Percentiles rank a stretch among this genome's conserved stretches.
Evolutionary conservation across 2,113 vertebrate genomes (phyloP).

Genomic region (Cyphomyrus discorhynchus): DNA sequence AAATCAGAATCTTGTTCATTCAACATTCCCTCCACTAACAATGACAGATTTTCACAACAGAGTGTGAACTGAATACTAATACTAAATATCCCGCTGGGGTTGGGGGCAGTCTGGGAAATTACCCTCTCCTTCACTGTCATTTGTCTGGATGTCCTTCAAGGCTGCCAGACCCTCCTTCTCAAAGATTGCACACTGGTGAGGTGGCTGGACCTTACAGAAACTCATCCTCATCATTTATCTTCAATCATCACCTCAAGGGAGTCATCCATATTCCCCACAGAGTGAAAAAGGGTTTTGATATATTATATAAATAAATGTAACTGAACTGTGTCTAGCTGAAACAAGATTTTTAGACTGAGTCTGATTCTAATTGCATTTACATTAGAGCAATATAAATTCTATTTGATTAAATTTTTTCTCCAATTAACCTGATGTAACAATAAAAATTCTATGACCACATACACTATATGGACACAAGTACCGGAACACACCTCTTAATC

Average conservation of each 20-base stretch:
- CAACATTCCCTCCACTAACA: background rate
- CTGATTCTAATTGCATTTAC: background rate
- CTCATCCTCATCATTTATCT: background rate
- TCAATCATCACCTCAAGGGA: background rate
- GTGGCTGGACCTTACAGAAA: background rate
- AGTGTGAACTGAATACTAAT: background rate
- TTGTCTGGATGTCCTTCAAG: background rate
- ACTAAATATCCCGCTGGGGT: background rate
- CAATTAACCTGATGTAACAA: background rate
- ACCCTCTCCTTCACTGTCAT: background rate
- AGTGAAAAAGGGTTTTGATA: background rate
- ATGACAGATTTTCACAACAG: background rate
- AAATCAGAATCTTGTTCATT: conserved; percentile 57
- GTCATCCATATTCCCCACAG: background rate
- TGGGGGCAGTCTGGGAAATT: background rate
- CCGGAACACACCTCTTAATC: background rate
- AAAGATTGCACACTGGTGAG: background rate
- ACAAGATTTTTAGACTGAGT: background rate
- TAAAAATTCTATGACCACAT: background rate
- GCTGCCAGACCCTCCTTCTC: background rate
- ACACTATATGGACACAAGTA: background rate
- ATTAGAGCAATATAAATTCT: background rate
- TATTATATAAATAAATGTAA: background rate
- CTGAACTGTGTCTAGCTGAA: background rate
- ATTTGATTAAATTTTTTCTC: background rate